Conservation (phyloP, 35 echinoderm and acorn worm species). For the Lytechinus variegatus region DNA sequence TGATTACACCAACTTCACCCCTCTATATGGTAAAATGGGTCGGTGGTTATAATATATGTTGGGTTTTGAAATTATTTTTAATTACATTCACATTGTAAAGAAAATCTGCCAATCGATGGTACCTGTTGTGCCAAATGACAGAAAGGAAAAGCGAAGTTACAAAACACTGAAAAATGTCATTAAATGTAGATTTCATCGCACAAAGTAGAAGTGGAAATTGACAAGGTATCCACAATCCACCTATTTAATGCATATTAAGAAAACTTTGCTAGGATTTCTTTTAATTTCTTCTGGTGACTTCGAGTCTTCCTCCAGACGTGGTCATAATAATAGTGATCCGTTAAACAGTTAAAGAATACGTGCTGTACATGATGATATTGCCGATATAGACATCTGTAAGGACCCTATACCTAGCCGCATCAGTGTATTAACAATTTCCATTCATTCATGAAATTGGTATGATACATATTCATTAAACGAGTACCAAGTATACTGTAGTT, state of each 20-base stretch:
- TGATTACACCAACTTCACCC: too few species aligned
- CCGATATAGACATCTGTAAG: not conserved
- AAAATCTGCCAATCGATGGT: too few species aligned
- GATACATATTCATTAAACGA: conserved; percentile 5
- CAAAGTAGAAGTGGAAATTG: not conserved
- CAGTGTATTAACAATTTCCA: conserved; percentile 6
- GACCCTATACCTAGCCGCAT: not conserved
- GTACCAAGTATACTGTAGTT: not conserved
- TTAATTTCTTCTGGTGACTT: not conserved
- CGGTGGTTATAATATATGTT: too few species aligned
- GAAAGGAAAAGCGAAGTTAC: too few species aligned
- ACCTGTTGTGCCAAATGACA: too few species aligned
- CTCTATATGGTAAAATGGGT: too few species aligned
- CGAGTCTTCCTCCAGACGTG: not conserved
- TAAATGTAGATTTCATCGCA: too few species aligned
- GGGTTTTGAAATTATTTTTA: too few species aligned
- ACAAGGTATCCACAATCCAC: not conserved
- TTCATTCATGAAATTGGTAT: not conserved
- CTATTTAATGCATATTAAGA: not conserved
- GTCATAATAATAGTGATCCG: not conserved
- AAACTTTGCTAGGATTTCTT: not conserved
- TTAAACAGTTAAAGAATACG: not conserved
- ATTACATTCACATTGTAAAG: too few species aligned
- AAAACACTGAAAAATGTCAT: too few species aligned
- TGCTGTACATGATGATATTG: not conserved